A percentile compares a stretch with the other conserved stretches of the same genome.
Evolutionary conservation across 1,140 invertebrate genomes (phyloP).

Genomic region (Caerostris darwini): DNA sequence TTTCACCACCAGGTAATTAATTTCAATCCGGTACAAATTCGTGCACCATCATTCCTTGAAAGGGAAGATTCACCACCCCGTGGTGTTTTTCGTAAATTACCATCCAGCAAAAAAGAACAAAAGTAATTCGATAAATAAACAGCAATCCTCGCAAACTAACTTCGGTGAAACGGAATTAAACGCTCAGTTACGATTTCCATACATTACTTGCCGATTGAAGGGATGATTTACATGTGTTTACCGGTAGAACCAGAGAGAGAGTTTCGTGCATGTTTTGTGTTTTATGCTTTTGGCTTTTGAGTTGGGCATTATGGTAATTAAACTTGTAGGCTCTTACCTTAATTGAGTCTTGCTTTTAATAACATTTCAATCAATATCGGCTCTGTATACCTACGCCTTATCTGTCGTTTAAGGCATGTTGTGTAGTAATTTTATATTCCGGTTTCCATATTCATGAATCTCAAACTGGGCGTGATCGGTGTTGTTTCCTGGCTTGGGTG

Average conservation of each 20-base stretch:
- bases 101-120: neutral
- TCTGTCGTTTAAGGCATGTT: too few species aligned
- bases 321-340: slow-evolving; percentile 6
- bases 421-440: too few species aligned
- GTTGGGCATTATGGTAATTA: slow-evolving; percentile 16
- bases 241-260: neutral
- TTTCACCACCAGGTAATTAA: neutral
- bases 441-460: too few species aligned
- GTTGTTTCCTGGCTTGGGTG: too few species aligned
- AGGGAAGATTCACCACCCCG: neutral
- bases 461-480: too few species aligned
- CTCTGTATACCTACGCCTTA: neutral
- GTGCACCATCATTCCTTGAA: neutral
- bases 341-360: neutral
- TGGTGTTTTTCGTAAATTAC: neutral
- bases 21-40: neutral
- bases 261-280: neutral
- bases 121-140: neutral
- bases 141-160: neutral
- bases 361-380: neutral
- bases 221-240: neutral
- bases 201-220: neutral
- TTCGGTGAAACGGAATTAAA: neutral
- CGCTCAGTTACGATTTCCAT: neutral
- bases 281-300: neutral